A percentile compares a stretch with the other conserved stretches of the same genome.
Evolutionary conservation across 2,888 invertebrate genomes (phyloP).

Genomic region (Deilephila elpenor): DNA sequence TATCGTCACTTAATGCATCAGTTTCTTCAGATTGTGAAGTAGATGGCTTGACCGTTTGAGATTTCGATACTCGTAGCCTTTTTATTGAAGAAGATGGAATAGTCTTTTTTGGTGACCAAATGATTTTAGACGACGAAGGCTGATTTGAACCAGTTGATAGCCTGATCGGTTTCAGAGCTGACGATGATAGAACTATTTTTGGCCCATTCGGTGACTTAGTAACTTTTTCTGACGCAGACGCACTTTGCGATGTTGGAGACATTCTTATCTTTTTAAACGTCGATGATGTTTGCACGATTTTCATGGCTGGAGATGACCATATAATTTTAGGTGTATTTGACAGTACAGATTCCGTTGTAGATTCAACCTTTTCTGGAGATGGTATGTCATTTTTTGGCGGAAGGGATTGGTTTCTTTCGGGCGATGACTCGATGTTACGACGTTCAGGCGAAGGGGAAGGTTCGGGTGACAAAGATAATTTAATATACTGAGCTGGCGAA

Average conservation of each 20-base stretch:
- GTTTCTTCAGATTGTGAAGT: background rate
- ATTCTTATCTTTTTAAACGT: constrained; percentile 15
- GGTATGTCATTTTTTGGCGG: too few species aligned
- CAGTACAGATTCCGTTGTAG: background rate
- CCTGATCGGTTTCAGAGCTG: background rate
- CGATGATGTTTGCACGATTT: constrained; percentile 9
- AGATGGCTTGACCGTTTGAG: background rate
- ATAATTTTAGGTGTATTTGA: background rate
- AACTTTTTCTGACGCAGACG: background rate
- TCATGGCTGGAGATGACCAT: constrained; percentile 1
- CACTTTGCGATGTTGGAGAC: constrained; percentile 30
- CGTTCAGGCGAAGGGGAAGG: background rate
- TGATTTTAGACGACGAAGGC: background rate
- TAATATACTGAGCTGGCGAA: constrained; percentile 16
- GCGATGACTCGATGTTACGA: background rate
- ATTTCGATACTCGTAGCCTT: background rate
- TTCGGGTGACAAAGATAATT: background rate
- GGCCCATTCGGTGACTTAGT: background rate
- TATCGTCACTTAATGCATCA: background rate
- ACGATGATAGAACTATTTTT: background rate
- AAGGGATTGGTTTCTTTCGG: background rate
- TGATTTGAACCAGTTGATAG: background rate
- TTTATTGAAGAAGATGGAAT: background rate
- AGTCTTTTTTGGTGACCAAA: background rate
- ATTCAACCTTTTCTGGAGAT: background rate